Base-by-base conservation (phyloP, 2,113 vertebrate species). In the Redunca redunca region DNA sequence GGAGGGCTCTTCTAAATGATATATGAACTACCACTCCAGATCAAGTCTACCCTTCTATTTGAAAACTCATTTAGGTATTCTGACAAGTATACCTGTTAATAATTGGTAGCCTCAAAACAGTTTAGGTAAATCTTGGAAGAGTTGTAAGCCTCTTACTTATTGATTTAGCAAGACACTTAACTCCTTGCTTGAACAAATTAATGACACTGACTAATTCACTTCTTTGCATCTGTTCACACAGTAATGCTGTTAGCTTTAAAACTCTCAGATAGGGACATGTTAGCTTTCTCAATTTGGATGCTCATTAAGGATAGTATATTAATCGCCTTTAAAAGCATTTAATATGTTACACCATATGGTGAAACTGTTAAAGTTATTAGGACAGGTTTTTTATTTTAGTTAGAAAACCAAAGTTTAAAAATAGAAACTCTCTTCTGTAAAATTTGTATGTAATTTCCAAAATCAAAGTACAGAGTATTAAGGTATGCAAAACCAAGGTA, bases 141-240 rank as follows among this genome's bases (percentile, higher is more conserved):
- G 14, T 52, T 64, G 50, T 10, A 96, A 93, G 55, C 1, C 17
- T 84, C 19, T 96, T 86, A 80, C 23, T 50, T 92, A 90, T 19
- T 89, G 55, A 81, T 96, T 96, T 89, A 80, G 83, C 46, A 95
- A 91, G 30, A 94, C 30, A 91, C 74, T 58, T 86, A 90, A 87
- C 11, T 46, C 15, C 30, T 82, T 85, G 25, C 13, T 67, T 11
- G 25, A 95, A 91, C 13, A 62, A 94, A 67, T 48, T 85, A 57
- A 78, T 88, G 40, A 88, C 25, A 82, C 11, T 60, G 16, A 86
- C 40, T 52, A 81, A 94, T 81, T 71, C 25, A 91, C 25, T 3
- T 91, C 43, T 90, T 80, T 78, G 50, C 58, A 88, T 46, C 23
- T 85, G 15, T 55, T 36, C 26, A 71, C 57, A 85, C 21, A 89